Evolutionary conservation across 2,113 vertebrate species (phyloP).

Genomic region (Bombycilla garrulus): DNA sequence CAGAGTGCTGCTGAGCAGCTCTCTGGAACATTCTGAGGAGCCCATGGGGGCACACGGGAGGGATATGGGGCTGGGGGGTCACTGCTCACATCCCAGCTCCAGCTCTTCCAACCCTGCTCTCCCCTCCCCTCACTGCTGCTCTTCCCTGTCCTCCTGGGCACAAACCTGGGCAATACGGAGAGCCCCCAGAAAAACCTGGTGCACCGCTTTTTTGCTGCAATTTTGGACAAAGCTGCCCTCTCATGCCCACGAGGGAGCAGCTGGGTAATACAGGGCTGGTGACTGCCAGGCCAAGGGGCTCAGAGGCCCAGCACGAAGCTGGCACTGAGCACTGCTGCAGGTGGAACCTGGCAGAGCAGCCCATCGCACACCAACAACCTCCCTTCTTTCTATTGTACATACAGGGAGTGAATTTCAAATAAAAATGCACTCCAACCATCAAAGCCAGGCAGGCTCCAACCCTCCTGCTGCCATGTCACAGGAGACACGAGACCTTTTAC

Average conservation of each 20-base stretch:
- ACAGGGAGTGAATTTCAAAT: neutral
- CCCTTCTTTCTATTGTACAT: neutral
- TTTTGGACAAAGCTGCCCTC: neutral
- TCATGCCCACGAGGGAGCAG: neutral
- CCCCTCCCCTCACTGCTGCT: neutral
- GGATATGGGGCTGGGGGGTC: neutral
- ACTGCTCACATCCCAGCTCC: neutral
- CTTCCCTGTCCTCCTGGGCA: neutral
- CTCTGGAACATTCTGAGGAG: neutral
- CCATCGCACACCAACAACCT: neutral
- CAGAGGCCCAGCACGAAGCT: neutral
- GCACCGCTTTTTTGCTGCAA: accelerated
- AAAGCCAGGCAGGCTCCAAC: neutral
- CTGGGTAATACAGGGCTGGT: neutral
- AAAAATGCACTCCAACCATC: neutral
- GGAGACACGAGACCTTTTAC: neutral
- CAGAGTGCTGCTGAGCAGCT: neutral
- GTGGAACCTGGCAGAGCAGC: neutral
- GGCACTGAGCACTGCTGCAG: neutral
- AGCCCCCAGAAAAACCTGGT: neutral
- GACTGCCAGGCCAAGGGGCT: neutral
- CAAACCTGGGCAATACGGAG: accelerated
- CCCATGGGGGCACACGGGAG: accelerated
- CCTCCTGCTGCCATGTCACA: neutral
- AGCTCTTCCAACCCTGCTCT: neutral